phyloP scores from a whole-genome alignment of 2,888 invertebrate genomes.

The Eumacrocentrus americanus region DNA sequence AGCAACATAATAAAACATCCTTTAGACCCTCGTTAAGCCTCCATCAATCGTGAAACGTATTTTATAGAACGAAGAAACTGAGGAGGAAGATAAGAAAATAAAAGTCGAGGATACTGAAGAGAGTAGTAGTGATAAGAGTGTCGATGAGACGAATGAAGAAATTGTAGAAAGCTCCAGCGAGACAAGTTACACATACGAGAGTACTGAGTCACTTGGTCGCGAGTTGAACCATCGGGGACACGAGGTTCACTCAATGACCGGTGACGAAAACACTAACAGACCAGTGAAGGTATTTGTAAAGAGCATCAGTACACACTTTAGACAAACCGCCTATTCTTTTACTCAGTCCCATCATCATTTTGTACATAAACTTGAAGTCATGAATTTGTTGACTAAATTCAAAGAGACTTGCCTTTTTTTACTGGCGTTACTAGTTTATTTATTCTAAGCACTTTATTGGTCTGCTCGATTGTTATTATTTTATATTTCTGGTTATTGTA shows the following conservation, averaged over 20 bases:
- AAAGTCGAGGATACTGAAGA: conserved; percentile 33
- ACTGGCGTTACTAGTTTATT: conserved; percentile 28
- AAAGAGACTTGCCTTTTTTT: background rate
- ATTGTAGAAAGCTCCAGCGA: conserved; percentile 17
- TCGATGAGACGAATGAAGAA: conserved; percentile 11
- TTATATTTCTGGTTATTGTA: background rate
- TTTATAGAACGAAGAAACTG: conserved; percentile 46
- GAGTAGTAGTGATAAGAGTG: conserved; percentile 39
- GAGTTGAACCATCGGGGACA: conserved; percentile 35
- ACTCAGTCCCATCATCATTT: background rate
- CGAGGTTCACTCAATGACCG: conserved; percentile 36
- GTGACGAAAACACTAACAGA: conserved; percentile 37
- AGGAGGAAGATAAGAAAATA: conserved; percentile 37
- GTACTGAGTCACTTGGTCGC: conserved; percentile 30
- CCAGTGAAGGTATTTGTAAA: conserved; percentile 35
- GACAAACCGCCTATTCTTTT: background rate
- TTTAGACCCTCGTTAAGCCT: background rate
- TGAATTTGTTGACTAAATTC: conserved; percentile 1
- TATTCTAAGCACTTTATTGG: conserved; percentile 14
- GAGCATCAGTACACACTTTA: background rate
- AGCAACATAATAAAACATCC: background rate
- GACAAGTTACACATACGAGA: conserved; percentile 32
- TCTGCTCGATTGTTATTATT: conserved; percentile 3
- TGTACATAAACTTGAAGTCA: background rate
- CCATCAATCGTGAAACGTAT: conserved; percentile 34